Conservation (phyloP, 2,888 invertebrate genomes). For the Suillia variegata region DNA sequence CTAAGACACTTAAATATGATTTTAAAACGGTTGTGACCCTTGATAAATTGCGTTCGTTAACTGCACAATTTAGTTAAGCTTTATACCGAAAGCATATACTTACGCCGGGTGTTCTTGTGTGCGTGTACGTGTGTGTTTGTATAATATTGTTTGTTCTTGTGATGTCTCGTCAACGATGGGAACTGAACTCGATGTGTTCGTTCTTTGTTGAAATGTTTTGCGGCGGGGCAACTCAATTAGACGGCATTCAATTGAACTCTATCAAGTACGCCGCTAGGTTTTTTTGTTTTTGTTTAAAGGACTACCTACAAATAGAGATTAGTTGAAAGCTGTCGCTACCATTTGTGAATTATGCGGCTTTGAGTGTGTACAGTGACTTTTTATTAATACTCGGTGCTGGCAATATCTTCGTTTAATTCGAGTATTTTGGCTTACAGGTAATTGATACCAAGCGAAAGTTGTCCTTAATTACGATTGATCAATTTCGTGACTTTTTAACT, state of each 20-base stretch:
- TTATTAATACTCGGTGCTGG: background rate
- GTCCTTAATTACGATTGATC: no score
- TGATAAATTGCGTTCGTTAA: conserved; percentile 9
- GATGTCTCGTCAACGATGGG: no score
- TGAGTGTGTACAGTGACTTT: background rate
- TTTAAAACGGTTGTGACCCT: conserved; percentile 17
- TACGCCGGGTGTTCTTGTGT: background rate
- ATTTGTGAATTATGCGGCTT: conserved; percentile 1
- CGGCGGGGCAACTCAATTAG: conserved; percentile 4
- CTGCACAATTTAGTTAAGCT: no score
- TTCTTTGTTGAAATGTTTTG: no score
- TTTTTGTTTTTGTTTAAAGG: background rate
- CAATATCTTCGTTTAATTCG: no score
- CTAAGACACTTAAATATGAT: conserved; percentile 40
- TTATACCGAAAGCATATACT: background rate
- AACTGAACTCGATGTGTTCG: no score
- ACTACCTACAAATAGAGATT: conserved; percentile 24
- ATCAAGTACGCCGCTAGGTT: background rate
- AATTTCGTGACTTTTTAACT: no score
- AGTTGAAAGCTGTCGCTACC: conserved; percentile 30
- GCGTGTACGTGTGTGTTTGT: background rate
- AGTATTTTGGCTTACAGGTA: no score
- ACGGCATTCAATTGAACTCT: background rate
- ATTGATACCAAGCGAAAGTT: no score
- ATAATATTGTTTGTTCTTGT: no score